These are phyloP conservation scores for Zaprionus africanus DNA, from an alignment of 1,140 invertebrate genomes.

Conservation along the genomic window DNA sequence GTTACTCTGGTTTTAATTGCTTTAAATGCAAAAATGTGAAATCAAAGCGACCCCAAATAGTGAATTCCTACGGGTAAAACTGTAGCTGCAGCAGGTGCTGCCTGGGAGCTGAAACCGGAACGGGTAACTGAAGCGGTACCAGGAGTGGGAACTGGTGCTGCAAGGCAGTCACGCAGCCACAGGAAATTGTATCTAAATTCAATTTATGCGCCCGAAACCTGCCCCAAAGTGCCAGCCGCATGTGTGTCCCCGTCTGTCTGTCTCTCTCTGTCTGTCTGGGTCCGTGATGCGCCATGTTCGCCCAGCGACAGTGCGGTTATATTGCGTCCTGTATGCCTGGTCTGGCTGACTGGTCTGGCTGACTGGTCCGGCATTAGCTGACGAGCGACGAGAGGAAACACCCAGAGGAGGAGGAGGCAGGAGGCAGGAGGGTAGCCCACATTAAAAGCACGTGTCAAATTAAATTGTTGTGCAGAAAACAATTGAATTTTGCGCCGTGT, in stretches of 20 bases:
- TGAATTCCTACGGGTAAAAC: constrained; percentile 4
- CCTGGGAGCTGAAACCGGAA: not conserved
- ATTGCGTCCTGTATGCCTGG: constrained; percentile 22
- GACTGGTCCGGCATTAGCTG: constrained; percentile 57
- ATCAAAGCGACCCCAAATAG: constrained; percentile 26
- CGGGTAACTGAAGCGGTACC: not conserved
- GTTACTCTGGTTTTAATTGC: constrained; percentile 52
- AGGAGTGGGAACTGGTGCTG: constrained; percentile 18
- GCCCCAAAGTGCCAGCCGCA: constrained; percentile 39
- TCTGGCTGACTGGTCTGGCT: constrained; percentile 28
- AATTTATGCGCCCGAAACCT: constrained; percentile 69
- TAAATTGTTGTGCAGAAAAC: constrained; percentile 79
- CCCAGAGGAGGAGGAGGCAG: not conserved
- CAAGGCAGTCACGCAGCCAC: constrained; percentile 71
- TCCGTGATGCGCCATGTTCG: constrained; percentile 1
- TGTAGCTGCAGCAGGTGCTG: not conserved
- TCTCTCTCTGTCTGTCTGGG: constrained; percentile 16
- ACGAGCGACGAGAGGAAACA: constrained; percentile 26
- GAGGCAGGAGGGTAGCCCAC: constrained; percentile 27
- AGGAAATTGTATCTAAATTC: constrained; percentile 82
- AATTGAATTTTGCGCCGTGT: constrained; percentile 76
- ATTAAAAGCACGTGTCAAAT: constrained; percentile 82
- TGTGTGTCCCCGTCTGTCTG: constrained; percentile 27
- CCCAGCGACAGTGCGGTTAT: constrained; percentile 13
- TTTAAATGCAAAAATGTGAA: constrained; percentile 32